These are phyloP conservation scores for Sinocyclocheilus maitianheensis DNA, from an alignment of 2,113 vertebrate species.

Conservation along the genomic window DNA sequence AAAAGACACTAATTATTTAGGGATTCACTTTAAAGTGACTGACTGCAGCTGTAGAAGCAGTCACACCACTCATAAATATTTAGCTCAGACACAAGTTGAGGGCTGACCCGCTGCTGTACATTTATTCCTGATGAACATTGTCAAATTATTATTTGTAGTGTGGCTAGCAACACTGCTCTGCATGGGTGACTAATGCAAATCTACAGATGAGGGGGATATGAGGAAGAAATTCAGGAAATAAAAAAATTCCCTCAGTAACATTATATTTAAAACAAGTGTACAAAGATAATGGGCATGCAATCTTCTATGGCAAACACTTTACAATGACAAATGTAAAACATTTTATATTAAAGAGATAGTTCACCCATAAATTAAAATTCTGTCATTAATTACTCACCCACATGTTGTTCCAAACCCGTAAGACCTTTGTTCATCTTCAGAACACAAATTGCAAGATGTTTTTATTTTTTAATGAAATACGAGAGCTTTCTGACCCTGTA, in stretches of 20 bases:
- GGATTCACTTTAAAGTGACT: slow-evolving; percentile 94
- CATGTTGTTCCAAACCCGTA: too few species aligned
- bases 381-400: too few species aligned
- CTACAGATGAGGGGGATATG: background rate
- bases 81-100: slow-evolving; percentile 91
- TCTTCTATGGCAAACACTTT: background rate
- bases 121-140: slow-evolving; percentile 90
- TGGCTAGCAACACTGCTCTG: slow-evolving; percentile 58
- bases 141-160: slow-evolving; percentile 78
- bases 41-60: slow-evolving; percentile 93
- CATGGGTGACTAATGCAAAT: slow-evolving; percentile 63
- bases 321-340: background rate
- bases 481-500: too few species aligned
- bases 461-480: too few species aligned
- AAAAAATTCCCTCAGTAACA: background rate
- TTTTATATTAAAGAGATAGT: too few species aligned
- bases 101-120: slow-evolving; percentile 84
- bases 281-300: too few species aligned
- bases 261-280: too few species aligned
- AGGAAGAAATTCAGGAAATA: background rate
- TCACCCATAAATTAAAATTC: too few species aligned
- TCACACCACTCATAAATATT: slow-evolving; percentile 99
- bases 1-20: slow-evolving; percentile 98
- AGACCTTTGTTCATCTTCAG: too few species aligned
- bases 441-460: too few species aligned